These are phyloP conservation scores for Chlorocebus sabaeus DNA, from an alignment of 2,113 vertebrate genomes.

Conservation along the genomic window DNA sequence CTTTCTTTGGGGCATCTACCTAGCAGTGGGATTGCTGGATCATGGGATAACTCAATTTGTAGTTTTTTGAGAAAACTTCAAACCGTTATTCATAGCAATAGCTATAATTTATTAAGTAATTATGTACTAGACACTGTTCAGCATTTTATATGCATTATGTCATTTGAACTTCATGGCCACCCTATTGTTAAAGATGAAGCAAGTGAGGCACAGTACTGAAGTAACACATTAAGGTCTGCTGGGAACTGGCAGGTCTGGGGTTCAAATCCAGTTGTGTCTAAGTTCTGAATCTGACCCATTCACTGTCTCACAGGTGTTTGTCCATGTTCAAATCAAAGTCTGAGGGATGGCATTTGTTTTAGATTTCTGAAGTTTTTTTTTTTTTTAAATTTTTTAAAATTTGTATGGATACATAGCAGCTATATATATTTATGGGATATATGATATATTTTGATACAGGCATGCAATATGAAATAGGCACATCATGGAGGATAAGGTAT, in stretches of 20 bases:
- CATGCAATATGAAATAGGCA: no score
- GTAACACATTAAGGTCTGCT: background rate
- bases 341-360: background rate
- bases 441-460: no score
- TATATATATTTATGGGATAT: no score
- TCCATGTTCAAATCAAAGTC: background rate
- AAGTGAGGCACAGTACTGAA: background rate
- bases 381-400: no score
- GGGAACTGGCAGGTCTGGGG: background rate
- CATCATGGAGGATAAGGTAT: no score
- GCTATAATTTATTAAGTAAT: background rate
- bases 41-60: no score
- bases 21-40: no score
- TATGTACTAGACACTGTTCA: background rate
- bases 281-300: background rate
- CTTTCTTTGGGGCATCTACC: no score
- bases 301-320: accelerated
- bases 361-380: no score
- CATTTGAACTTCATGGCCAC: background rate
- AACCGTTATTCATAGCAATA: background rate
- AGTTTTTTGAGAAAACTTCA: no score
- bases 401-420: no score
- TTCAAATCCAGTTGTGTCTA: background rate
- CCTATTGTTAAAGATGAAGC: background rate
- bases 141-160: background rate